A percentile compares a stretch with the other conserved stretches of the same genome.
phyloP scores from a whole-genome alignment of 2,888 invertebrate species.

The Acrobasis repandana region DNA sequence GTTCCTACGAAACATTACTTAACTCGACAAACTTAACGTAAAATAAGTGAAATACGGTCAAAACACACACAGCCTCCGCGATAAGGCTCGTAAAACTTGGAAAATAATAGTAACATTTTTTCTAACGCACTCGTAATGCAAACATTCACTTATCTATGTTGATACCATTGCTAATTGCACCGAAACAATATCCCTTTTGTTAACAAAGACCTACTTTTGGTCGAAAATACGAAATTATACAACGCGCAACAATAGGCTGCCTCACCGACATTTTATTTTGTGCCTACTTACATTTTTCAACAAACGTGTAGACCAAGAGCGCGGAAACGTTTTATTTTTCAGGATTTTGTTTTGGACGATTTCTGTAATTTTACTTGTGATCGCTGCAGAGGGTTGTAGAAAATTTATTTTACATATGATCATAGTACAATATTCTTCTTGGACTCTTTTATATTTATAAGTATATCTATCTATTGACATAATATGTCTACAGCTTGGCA shows the following conservation, averaged over 20 bases:
- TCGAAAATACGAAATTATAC: slow-evolving; percentile 70
- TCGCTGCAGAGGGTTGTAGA: no score
- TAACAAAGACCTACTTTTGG: slow-evolving; percentile 75
- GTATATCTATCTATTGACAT: no score
- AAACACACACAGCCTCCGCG: slow-evolving; percentile 12
- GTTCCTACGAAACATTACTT: slow-evolving; percentile 3
- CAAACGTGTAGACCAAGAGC: slow-evolving; percentile 38
- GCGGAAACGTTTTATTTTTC: slow-evolving; percentile 13
- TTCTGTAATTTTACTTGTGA: no score
- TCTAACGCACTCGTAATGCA: slow-evolving; percentile 36
- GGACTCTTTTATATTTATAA: no score
- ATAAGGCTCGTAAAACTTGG: slow-evolving; percentile 17
- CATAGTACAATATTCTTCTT: no score
- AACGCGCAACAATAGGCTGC: slow-evolving; percentile 55
- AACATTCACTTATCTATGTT: slow-evolving; percentile 74
- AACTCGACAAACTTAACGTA: slow-evolving; percentile 15
- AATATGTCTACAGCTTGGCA: no score
- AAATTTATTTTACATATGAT: no score
- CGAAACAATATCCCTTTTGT: slow-evolving; percentile 79
- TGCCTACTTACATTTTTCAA: slow-evolving; percentile 46
- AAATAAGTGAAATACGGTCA: slow-evolving; percentile 18
- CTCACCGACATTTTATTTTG: slow-evolving; percentile 18
- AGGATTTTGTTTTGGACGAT: background rate
- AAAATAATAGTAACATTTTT: slow-evolving; percentile 17
- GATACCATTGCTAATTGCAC: slow-evolving; percentile 74